These are phyloP conservation scores for Brevimyrus niger DNA, from an alignment of 2,113 vertebrate genomes.

Conservation along the genomic window DNA sequence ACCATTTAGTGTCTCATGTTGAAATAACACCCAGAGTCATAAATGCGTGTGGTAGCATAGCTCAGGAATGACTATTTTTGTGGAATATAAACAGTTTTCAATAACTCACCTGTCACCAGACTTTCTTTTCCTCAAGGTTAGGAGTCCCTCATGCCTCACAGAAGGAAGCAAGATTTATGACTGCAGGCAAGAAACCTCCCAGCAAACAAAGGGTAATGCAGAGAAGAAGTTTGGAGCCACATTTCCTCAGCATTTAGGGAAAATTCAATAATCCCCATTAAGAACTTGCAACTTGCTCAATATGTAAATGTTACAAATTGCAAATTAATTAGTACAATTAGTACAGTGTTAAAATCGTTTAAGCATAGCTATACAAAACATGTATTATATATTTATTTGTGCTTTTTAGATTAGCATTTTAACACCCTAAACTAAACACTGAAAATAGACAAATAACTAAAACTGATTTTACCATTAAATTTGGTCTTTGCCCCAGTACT, in stretches of 20 bases:
- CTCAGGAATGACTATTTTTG: neutral
- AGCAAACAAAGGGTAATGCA: neutral
- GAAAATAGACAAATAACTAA: neutral
- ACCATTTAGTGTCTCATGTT: neutral
- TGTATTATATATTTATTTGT: neutral
- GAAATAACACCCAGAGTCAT: neutral
- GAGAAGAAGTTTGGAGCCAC: neutral
- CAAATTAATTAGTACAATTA: neutral
- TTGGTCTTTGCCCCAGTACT: neutral
- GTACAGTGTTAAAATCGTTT: neutral
- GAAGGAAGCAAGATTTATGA: neutral
- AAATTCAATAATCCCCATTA: neutral
- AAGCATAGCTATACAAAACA: neutral
- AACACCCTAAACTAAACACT: neutral
- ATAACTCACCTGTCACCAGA: neutral
- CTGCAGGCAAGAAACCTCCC: neutral
- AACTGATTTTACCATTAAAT: neutral
- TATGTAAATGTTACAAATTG: neutral
- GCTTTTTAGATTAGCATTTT: neutral
- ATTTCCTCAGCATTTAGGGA: neutral
- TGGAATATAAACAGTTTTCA: neutral
- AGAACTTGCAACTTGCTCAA: neutral
- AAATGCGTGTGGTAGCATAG: neutral
- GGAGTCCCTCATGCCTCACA: neutral
- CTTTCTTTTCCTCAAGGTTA: constrained; percentile 6